These are phyloP conservation scores for Acholoe squamosa DNA, from an alignment of 2,888 invertebrate genomes.

Conservation along the genomic window DNA sequence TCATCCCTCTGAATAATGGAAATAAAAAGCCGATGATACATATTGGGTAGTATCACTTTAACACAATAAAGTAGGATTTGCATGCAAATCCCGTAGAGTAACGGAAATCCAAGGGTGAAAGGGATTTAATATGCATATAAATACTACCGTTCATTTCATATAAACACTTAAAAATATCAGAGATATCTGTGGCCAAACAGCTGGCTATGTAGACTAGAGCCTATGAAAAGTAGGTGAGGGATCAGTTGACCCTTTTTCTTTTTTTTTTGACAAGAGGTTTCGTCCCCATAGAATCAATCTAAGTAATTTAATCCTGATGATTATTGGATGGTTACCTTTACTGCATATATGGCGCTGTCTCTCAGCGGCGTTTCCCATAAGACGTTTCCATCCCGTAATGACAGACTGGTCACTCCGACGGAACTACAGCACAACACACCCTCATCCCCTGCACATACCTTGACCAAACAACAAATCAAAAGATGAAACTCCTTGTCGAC, in stretches of 20 bases:
- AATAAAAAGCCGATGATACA: neutral
- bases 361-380: neutral
- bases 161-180: neutral
- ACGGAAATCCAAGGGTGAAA: too few relatives aligned
- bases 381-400: neutral
- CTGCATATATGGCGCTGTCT: neutral
- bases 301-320: too few relatives aligned
- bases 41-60: neutral
- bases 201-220: too few relatives aligned
- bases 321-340: neutral
- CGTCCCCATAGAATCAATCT: too few relatives aligned
- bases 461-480: neutral
- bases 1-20: neutral
- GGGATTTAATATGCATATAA: neutral
- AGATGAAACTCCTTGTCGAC: too few relatives aligned
- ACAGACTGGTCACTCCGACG: neutral
- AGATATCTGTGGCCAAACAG: too few relatives aligned
- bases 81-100: too few relatives aligned
- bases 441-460: neutral
- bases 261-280: too few relatives aligned
- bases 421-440: neutral
- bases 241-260: too few relatives aligned
- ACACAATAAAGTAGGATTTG: too few relatives aligned
- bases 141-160: neutral
- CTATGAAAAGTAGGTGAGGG: too few relatives aligned